These are phyloP conservation scores for Sardina pilchardus DNA, from an alignment of 2,113 vertebrate species.

Conservation along the genomic window DNA sequence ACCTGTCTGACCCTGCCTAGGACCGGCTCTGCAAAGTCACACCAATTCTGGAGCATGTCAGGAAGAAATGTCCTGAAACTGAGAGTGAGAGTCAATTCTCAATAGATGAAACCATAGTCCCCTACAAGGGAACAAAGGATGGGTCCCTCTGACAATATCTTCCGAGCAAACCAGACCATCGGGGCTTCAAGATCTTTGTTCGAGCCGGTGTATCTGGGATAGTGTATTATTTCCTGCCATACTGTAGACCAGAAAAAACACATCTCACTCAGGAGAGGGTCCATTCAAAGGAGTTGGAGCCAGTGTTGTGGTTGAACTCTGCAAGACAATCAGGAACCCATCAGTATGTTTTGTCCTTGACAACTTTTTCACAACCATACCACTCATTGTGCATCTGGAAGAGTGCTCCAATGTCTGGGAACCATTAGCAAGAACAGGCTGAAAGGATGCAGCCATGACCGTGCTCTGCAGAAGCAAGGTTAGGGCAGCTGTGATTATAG, in stretches of 20 bases:
- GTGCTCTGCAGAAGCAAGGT: neutral
- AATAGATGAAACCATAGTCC: constrained; percentile 25
- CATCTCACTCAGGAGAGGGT: neutral
- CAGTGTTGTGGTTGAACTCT: constrained; percentile 22
- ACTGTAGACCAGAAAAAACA: constrained; percentile 9
- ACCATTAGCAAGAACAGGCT: neutral
- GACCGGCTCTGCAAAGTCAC: constrained; percentile 18
- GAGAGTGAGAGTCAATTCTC: constrained; percentile 25
- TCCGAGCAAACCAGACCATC: constrained; percentile 22
- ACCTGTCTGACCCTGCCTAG: neutral
- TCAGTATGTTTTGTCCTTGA: constrained; percentile 29
- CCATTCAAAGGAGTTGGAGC: constrained; percentile 20
- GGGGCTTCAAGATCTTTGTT: constrained; percentile 32
- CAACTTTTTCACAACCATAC: constrained; percentile 21
- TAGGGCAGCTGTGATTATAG: neutral
- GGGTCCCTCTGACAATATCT: constrained; percentile 24
- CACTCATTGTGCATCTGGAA: constrained; percentile 5
- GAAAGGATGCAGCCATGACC: neutral
- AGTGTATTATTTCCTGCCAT: constrained; percentile 24
- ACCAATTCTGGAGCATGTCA: constrained; percentile 13
- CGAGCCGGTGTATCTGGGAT: constrained; percentile 17
- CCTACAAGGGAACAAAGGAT: constrained; percentile 20
- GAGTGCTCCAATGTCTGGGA: neutral
- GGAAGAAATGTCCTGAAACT: constrained; percentile 20
- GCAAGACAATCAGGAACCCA: constrained; percentile 24